Conservation (phyloP, 2,797 vertebrate species). For the Bovichtus diacanthus region DNA sequence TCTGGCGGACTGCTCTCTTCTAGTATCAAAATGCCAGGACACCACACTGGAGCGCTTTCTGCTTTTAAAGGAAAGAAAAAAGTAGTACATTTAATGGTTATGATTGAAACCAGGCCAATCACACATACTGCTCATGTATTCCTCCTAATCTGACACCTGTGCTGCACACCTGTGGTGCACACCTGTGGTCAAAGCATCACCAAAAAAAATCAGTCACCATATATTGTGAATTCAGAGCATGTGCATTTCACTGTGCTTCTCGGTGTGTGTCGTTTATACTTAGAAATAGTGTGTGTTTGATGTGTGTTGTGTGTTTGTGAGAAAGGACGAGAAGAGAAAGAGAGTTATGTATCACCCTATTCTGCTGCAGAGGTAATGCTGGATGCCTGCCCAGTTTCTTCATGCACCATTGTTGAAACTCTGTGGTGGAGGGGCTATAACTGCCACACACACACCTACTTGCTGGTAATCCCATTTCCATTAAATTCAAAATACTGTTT, state of each 20-base stretch:
- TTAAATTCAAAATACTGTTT: background rate
- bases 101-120: background rate
- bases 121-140: background rate
- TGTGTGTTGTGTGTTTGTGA: constrained; percentile 12
- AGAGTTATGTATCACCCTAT: constrained; percentile 42
- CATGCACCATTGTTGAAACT: constrained; percentile 56
- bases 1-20: background rate
- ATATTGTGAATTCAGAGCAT: background rate
- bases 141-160: background rate
- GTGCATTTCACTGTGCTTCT: constrained; percentile 3
- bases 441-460: constrained; percentile 20
- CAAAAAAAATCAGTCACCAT: constrained; percentile 11
- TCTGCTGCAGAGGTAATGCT: constrained; percentile 53
- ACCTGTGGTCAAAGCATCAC: background rate
- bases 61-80: background rate
- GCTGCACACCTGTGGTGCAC: too few species aligned
- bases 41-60: background rate
- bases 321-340: background rate
- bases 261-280: constrained; percentile 6
- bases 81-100: background rate
- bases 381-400: constrained; percentile 66
- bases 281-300: constrained; percentile 6
- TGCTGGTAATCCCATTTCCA: constrained; percentile 11
- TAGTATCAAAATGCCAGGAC: background rate
- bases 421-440: constrained; percentile 36